Percentiles rank a stretch among this genome's conserved stretches.
Evolutionary conservation across 2,888 invertebrate species (phyloP).

Genomic region (Eupithecia tripunctaria): DNA sequence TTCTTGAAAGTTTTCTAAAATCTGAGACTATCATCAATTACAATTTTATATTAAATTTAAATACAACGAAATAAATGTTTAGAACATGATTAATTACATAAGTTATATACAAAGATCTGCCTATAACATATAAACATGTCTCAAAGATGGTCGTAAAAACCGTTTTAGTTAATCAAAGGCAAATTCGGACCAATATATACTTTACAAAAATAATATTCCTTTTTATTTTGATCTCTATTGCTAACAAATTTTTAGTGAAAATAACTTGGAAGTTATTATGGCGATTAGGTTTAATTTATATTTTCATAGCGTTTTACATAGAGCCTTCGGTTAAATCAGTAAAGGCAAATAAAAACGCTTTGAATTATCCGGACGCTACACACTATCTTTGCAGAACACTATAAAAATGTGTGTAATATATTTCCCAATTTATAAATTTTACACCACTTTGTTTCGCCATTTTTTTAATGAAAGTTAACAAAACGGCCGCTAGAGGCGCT

Average conservation of each 20-base stretch:
- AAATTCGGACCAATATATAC: not conserved
- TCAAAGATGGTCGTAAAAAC: constrained; percentile 52
- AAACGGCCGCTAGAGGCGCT: constrained; percentile 2
- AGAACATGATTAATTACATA: constrained; percentile 52
- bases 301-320: constrained; percentile 76
- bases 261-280: not conserved
- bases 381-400: constrained; percentile 80
- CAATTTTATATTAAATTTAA: constrained; percentile 46
- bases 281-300: not conserved
- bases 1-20: not conserved
- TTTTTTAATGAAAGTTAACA: not conserved
- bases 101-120: constrained; percentile 82
- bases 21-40: constrained; percentile 30
- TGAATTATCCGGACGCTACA: constrained; percentile 62
- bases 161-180: not conserved
- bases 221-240: not conserved
- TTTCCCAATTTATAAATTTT: not conserved
- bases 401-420: constrained; percentile 79
- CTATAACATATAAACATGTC: constrained; percentile 72
- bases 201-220: not conserved
- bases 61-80: constrained; percentile 41
- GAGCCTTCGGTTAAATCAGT: constrained; percentile 65
- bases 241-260: not conserved
- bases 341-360: constrained; percentile 79
- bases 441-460: not conserved